A percentile compares a stretch with the other conserved stretches of the same genome.
phyloP scores from a whole-genome alignment of 2,888 invertebrate species.

The Crossocerus cetratus region DNA sequence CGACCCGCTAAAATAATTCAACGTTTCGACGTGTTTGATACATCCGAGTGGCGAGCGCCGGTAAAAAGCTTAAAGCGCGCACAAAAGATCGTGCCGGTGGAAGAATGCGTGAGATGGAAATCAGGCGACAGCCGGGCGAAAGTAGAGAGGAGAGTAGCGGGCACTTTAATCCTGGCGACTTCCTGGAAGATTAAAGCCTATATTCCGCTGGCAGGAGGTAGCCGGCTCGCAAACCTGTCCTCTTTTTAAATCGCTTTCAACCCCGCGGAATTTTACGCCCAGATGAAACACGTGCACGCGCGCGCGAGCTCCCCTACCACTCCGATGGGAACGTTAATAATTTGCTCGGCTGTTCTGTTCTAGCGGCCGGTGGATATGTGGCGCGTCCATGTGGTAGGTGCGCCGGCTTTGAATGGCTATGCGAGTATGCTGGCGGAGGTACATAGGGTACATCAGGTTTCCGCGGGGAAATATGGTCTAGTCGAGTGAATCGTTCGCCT shows the following conservation, averaged over 20 bases:
- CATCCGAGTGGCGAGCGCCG: too few relatives aligned
- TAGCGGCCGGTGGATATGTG: background rate
- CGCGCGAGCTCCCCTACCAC: too few relatives aligned
- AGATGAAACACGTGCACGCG: conserved; percentile 25
- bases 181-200: conserved; percentile 47
- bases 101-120: background rate
- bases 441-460: conserved; percentile 23
- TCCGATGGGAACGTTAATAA: conserved; percentile 57
- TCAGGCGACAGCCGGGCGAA: background rate
- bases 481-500: conserved; percentile 42
- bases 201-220: conserved; percentile 26
- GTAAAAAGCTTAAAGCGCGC: too few relatives aligned
- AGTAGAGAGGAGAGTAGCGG: background rate
- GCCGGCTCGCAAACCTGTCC: conserved; percentile 42
- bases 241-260: conserved; percentile 56
- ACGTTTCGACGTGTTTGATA: too few relatives aligned
- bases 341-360: conserved; percentile 43
- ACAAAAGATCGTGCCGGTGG: too few relatives aligned
- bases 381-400: conserved; percentile 10
- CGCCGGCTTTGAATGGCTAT: too few relatives aligned
- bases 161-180: conserved; percentile 42
- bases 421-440: background rate
- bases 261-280: conserved; percentile 43
- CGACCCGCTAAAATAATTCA: too few relatives aligned
- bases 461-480: conserved; percentile 45